A percentile compares a stretch with the other conserved stretches of the same genome.
phyloP scores from a whole-genome alignment of 2,113 vertebrate genomes.

The Thymallus thymallus region DNA sequence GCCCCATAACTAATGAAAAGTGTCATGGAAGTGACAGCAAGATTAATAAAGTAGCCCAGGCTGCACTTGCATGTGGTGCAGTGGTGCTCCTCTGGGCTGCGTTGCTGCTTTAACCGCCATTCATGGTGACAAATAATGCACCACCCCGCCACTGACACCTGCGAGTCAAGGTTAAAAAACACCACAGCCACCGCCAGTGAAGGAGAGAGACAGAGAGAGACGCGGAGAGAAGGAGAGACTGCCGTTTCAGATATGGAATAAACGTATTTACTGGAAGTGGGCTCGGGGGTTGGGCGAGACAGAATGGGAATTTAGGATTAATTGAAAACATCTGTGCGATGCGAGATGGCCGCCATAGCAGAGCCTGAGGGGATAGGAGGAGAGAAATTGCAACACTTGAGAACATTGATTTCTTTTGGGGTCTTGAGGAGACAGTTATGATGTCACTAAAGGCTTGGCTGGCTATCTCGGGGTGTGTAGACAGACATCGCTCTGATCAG shows the following conservation, averaged over 20 bases:
- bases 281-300: slow-evolving; percentile 36
- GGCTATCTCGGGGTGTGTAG: slow-evolving; percentile 19
- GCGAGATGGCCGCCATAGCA: slow-evolving; percentile 53
- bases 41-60: slow-evolving; percentile 94
- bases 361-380: slow-evolving; percentile 42
- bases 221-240: slow-evolving; percentile 18
- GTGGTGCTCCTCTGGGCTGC: slow-evolving; percentile 78
- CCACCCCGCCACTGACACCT: slow-evolving; percentile 83
- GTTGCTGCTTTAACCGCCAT: slow-evolving; percentile 80
- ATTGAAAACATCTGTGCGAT: slow-evolving; percentile 73
- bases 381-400: slow-evolving; percentile 33
- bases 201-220: slow-evolving; percentile 13
- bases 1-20: slow-evolving; percentile 91
- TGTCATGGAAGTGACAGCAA: slow-evolving; percentile 90
- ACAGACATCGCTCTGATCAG: slow-evolving; percentile 56
- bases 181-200: slow-evolving; percentile 36
- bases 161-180: slow-evolving; percentile 89
- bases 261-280: slow-evolving; percentile 61
- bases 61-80: slow-evolving; percentile 70
- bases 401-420: slow-evolving; percentile 27
- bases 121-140: slow-evolving; percentile 92
- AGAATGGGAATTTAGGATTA: slow-evolving; percentile 66
- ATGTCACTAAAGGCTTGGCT: slow-evolving; percentile 40
- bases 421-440: slow-evolving; percentile 36
- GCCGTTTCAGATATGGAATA: slow-evolving; percentile 52